A percentile compares a stretch with the other conserved stretches of the same genome.
Evolutionary conservation across 2,797 vertebrate species (phyloP).

Genomic region (Onychomys arenicola): DNA sequence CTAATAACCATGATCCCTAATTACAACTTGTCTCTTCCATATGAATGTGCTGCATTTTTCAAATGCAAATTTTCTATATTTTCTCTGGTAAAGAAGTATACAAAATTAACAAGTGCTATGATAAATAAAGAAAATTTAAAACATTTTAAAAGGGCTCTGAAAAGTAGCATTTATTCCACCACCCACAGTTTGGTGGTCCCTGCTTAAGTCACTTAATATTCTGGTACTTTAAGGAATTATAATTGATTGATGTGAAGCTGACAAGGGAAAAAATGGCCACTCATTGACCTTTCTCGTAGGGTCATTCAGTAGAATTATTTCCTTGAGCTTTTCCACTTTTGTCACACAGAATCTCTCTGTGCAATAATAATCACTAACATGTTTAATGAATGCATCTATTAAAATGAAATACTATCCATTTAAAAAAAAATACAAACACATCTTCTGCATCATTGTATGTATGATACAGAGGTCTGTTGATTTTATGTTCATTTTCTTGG

Average conservation of each 20-base stretch:
- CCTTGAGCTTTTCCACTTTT: neutral
- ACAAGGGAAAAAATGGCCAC: neutral
- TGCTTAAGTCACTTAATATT: neutral
- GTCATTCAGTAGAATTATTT: neutral
- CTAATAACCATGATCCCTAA: neutral
- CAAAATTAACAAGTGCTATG: neutral
- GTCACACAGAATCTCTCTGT: neutral
- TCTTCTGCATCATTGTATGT: neutral
- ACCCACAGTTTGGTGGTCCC: neutral
- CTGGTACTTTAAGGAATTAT: neutral
- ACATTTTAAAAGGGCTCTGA: neutral
- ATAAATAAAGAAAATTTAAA: neutral
- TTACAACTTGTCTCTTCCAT: neutral
- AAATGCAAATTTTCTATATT: neutral
- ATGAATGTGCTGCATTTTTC: neutral
- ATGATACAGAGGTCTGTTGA: neutral
- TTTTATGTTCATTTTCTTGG: neutral
- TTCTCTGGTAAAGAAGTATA: neutral
- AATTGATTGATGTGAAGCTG: neutral
- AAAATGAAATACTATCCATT: neutral
- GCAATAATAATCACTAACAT: neutral
- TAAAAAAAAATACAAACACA: neutral
- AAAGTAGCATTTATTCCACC: neutral
- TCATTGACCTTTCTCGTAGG: neutral
- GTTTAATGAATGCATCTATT: neutral